Percentiles rank a stretch among this genome's conserved stretches.
Evolutionary conservation across 2,797 vertebrate genomes (phyloP).

Genomic region (Falco novaeseelandiae): DNA sequence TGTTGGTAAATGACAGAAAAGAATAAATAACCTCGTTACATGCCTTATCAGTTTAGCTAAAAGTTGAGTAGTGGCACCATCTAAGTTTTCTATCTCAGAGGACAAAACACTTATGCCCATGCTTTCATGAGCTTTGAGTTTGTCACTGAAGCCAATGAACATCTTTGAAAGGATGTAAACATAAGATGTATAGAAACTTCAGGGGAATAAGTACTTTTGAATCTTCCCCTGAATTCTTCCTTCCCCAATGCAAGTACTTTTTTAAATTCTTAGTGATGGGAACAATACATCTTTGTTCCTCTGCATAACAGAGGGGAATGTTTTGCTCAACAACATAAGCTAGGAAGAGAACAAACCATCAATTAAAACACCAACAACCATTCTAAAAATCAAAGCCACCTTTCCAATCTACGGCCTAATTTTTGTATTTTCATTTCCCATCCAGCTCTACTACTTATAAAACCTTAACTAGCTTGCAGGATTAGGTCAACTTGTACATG

Average conservation of each 20-base stretch:
- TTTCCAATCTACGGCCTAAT: background rate
- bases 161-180: background rate
- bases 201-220: background rate
- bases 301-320: background rate
- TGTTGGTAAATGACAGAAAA: background rate
- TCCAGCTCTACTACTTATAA: background rate
- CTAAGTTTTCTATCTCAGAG: background rate
- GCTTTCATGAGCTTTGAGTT: background rate
- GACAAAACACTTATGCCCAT: background rate
- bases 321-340: background rate
- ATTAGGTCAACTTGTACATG: background rate
- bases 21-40: background rate
- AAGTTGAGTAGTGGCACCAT: background rate
- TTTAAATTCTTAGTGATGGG: background rate
- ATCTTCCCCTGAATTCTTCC: background rate
- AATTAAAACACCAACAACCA: background rate
- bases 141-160: background rate
- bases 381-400: background rate
- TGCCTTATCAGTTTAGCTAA: background rate
- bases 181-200: background rate
- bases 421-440: background rate
- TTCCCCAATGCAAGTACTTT: background rate
- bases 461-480: background rate
- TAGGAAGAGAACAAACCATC: background rate
- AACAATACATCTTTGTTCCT: background rate